Conservation (phyloP, 2,888 invertebrate genomes). For the Callyntrura sp. region DNA sequence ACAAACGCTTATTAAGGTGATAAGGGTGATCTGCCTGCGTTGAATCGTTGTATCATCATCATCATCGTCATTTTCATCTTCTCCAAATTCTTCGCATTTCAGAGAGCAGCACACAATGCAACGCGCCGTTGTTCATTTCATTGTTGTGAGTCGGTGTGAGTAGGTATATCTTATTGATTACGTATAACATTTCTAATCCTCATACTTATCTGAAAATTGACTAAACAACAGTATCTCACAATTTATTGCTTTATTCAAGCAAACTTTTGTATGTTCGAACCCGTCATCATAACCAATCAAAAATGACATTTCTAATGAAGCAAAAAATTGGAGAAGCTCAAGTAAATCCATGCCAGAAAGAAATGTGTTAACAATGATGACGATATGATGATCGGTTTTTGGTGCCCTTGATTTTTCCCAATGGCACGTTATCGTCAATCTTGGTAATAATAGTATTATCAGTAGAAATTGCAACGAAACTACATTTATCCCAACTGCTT, state of each 20-base stretch:
- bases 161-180: neutral
- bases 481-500: constrained; percentile 1
- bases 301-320: constrained; percentile 31
- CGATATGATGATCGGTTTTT: constrained; percentile 26
- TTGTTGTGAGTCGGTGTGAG: neutral
- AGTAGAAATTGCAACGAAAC: constrained; percentile 41
- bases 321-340: constrained; percentile 58
- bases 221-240: neutral
- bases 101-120: neutral
- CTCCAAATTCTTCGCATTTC: neutral
- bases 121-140: neutral
- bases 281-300: constrained; percentile 6
- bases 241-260: constrained; percentile 26
- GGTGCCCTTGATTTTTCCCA: constrained; percentile 59
- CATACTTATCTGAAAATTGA: neutral
- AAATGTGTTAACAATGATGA: constrained; percentile 60
- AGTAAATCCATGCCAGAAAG: neutral
- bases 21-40: constrained; percentile 9
- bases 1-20: neutral
- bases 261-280: neutral
- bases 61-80: neutral
- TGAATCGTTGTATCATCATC: neutral
- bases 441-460: constrained; percentile 22
- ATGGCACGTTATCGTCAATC: constrained; percentile 18
- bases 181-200: neutral